Evolutionary conservation across 2,113 vertebrate genomes (phyloP).

Genomic region (Haemorhous mexicanus): DNA sequence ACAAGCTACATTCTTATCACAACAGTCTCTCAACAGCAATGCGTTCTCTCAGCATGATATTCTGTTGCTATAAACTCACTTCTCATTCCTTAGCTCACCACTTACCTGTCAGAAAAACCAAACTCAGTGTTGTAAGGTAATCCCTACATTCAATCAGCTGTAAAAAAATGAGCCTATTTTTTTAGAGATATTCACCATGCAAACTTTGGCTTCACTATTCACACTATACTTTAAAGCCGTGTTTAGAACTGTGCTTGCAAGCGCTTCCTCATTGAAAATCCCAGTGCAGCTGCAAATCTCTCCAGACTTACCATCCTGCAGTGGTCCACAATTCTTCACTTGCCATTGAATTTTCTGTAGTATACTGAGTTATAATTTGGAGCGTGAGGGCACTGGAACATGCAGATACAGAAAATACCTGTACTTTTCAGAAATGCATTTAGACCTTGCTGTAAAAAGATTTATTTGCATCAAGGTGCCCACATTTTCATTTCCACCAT

Average conservation of each 20-base stretch:
- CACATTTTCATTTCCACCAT: not conserved
- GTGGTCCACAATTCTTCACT: not conserved
- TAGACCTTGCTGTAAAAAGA: not conserved
- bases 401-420: not conserved
- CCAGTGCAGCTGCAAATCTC: not conserved
- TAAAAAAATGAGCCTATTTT: not conserved
- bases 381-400: not conserved
- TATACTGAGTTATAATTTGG: not conserved
- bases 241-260: not conserved
- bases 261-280: not conserved
- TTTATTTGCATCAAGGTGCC: not conserved
- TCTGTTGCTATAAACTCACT: not conserved
- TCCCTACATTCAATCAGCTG: not conserved
- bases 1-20: not conserved
- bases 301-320: not conserved
- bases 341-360: not conserved
- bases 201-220: not conserved
- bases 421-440: not conserved
- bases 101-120: not conserved
- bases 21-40: not conserved
- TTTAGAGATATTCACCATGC: not conserved
- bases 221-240: not conserved
- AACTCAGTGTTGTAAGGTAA: not conserved
- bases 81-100: not conserved
- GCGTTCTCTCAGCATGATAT: not conserved